These are phyloP conservation scores for Lasioglossum marginatum DNA, from an alignment of 2,888 invertebrate species.

Conservation along the genomic window DNA sequence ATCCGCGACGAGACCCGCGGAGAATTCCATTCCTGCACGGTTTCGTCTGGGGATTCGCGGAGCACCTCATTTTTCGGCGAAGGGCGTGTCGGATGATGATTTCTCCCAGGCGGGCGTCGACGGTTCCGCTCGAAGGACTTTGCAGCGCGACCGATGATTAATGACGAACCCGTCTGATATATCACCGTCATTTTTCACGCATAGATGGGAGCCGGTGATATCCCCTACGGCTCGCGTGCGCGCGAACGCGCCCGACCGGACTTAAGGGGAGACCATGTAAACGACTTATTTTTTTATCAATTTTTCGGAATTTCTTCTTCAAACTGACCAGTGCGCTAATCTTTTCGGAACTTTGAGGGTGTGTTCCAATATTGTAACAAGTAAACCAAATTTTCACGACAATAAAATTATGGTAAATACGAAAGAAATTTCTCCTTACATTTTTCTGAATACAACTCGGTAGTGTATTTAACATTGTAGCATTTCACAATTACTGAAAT, in stretches of 20 bases:
- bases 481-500: too few relatives aligned
- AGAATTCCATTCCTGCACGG: conserved; percentile 15
- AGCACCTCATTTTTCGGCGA: conserved; percentile 50
- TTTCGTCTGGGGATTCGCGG: not conserved
- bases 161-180: conserved; percentile 75
- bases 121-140: conserved; percentile 75
- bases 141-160: conserved; percentile 76
- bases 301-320: not conserved
- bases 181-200: conserved; percentile 81
- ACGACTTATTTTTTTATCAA: not conserved
- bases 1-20: conserved; percentile 24
- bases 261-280: not conserved
- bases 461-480: too few relatives aligned
- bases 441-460: too few relatives aligned
- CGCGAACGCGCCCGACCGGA: not conserved
- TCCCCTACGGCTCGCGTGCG: conserved; percentile 61
- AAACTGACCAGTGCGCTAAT: not conserved
- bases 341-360: too few relatives aligned
- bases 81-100: conserved; percentile 62
- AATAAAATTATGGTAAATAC: too few relatives aligned
- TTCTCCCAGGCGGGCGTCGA: conserved; percentile 65
- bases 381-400: too few relatives aligned
- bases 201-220: conserved; percentile 79
- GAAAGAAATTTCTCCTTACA: too few relatives aligned
- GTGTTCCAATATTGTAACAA: too few relatives aligned